Percentiles rank a stretch among this genome's conserved stretches.
phyloP scores from a whole-genome alignment of 1,140 invertebrate genomes.

The Dendroctonus ponderosae region DNA sequence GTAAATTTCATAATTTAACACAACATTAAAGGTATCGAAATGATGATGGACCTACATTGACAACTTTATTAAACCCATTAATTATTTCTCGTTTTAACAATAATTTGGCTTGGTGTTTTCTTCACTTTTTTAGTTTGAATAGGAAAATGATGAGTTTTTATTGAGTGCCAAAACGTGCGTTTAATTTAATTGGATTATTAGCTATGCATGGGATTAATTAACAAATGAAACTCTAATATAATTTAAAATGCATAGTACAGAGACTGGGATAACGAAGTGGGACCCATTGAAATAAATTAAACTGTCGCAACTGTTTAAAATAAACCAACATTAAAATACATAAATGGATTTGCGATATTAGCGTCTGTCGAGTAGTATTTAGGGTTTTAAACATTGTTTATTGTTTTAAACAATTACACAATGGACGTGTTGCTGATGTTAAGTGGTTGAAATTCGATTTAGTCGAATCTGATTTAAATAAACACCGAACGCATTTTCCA shows the following conservation, averaged over 20 bases:
- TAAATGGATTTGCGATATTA: conserved; percentile 28
- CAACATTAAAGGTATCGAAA: not conserved
- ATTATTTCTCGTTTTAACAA: too few species aligned
- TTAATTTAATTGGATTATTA: too few species aligned
- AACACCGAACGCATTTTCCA: not conserved
- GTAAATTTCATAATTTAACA: conserved; percentile 4
- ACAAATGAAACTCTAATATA: too few species aligned
- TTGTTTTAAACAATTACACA: conserved; percentile 24
- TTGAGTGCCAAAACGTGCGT: too few species aligned
- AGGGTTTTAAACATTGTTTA: conserved; percentile 29
- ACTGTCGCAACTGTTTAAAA: conserved; percentile 21
- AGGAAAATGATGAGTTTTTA: too few species aligned
- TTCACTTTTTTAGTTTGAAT: too few species aligned
- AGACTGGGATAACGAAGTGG: not conserved
- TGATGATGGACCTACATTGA: too few species aligned
- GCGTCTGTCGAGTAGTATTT: conserved; percentile 25
- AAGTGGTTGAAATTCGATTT: conserved; percentile 27
- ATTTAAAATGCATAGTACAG: too few species aligned
- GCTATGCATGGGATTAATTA: too few species aligned
- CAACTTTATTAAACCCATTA: too few species aligned
- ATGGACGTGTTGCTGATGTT: conserved; percentile 22
- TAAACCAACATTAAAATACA: conserved; percentile 18
- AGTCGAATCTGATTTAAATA: conserved; percentile 17
- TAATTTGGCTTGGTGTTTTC: too few species aligned
- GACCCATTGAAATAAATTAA: conserved; percentile 19